phyloP scores from a whole-genome alignment of 2,113 vertebrate species.

The Micronisus gabar region DNA sequence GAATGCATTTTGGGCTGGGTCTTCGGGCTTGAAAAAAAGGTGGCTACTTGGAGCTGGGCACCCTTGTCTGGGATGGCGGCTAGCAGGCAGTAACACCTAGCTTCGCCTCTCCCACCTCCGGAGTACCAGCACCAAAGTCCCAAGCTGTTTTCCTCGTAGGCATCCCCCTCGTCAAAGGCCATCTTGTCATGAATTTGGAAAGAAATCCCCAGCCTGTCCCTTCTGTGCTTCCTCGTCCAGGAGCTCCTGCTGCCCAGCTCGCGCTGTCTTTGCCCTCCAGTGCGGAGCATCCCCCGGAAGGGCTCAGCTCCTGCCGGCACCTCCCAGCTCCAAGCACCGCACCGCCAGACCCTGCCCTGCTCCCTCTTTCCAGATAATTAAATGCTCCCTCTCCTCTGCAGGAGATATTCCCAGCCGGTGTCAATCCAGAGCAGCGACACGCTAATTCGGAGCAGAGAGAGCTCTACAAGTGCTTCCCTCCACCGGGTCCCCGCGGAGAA shows the following conservation, averaged over 20 bases:
- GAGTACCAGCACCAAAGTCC: background rate
- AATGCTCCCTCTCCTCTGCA: fast-evolving
- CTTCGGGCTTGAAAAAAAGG: background rate
- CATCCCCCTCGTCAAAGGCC: background rate
- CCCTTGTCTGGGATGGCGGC: background rate
- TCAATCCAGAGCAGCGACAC: background rate
- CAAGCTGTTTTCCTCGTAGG: background rate
- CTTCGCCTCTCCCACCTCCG: fast-evolving
- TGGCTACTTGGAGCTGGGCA: no score
- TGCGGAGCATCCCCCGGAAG: fast-evolving
- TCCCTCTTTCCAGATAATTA: background rate
- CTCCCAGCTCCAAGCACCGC: fast-evolving
- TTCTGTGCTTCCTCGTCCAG: background rate
- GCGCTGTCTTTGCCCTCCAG: fast-evolving
- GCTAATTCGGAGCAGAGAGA: background rate
- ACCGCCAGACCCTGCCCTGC: background rate
- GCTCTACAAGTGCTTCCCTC: background rate
- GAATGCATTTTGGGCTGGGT: background rate
- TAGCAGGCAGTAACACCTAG: background rate
- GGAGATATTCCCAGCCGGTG: background rate
- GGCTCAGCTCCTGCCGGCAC: background rate
- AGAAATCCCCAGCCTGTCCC: background rate
- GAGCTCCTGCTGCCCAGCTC: no score
- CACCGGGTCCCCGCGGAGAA: fast-evolving
- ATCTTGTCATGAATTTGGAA: background rate